Evolutionary conservation across 1,140 invertebrate genomes (phyloP), one percentile per base, ranked within the genome.

Genomic region (Bicyclus anynana): DNA sequence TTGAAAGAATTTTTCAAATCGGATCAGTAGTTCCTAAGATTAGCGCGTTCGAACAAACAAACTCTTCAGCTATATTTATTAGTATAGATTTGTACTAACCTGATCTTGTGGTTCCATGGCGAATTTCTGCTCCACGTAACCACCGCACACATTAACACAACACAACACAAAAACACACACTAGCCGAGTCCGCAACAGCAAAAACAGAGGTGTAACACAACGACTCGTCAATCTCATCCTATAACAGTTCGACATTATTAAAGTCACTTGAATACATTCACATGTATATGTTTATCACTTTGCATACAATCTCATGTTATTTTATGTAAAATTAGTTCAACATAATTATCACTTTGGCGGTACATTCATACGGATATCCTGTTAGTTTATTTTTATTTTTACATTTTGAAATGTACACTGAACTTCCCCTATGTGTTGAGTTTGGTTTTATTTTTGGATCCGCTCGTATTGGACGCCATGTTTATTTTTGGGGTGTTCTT

Each of bases 51-150:
- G n/a, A n/a, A n/a, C n/a, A n/a, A n/a, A n/a, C n/a, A n/a, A n/a
- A n/a, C n/a, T n/a, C n/a, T n/a, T n/a, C n/a, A n/a, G n/a, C n/a
- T n/a, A n/a, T n/a, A n/a, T n/a, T n/a, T n/a, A n/a, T n/a, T n/a
- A n/a, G n/a, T 23, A 23, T 4, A 23, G 23, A 4, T 23, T 23
- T 7, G 1, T 46, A 13, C 56, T 73, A 65, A 89, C 84, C 79
- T 87, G 81, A 66, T 87, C 84, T 46, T 81, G 74, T 0, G 84
- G 84, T 56, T 87, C 82, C 80, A 85, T 87, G 1, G 80, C 84
- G 49, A 87, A 87, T 33, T 77, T 75, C 69, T 89, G 88, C 53
- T 89, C 88, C 18, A 71, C 65, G 53, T 69, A 81, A 46, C 72
- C 80, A 44, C 61, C 64, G 54, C 74, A 75, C 46, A 74, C 73